phyloP scores from a whole-genome alignment of 2,113 vertebrate genomes.

The Gambusia affinis region DNA sequence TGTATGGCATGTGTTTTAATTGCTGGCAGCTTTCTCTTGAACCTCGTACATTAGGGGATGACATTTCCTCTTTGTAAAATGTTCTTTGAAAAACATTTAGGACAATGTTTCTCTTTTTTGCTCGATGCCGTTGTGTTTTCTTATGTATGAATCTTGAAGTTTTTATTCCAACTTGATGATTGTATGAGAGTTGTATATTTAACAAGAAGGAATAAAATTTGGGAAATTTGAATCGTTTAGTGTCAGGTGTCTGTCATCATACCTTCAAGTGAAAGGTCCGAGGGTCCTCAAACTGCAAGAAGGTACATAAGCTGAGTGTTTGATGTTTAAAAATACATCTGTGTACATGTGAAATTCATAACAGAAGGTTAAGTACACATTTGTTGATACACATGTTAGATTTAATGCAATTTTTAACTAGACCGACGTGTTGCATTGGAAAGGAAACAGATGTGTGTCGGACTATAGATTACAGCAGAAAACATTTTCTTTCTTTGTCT shows the following conservation, averaged over 20 bases:
- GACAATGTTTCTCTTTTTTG: constrained; percentile 45
- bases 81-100: constrained; percentile 8
- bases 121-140: constrained; percentile 59
- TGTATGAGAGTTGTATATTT: constrained; percentile 77
- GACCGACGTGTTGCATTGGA: no score
- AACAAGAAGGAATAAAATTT: constrained; percentile 69
- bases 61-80: constrained; percentile 21
- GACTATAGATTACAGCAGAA: no score
- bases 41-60: constrained; percentile 23
- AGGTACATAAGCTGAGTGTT: no score
- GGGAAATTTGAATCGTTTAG: constrained; percentile 39
- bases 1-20: constrained; percentile 65
- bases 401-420: no score
- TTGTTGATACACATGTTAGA: no score
- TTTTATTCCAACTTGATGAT: constrained; percentile 71
- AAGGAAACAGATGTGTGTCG: no score
- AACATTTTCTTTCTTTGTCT: no score
- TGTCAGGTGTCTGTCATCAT: background rate
- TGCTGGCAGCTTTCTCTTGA: constrained; percentile 50
- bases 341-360: no score
- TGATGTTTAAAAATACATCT: no score
- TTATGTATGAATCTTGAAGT: constrained; percentile 73
- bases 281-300: background rate
- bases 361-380: no score
- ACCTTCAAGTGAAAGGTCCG: background rate